phyloP scores from a whole-genome alignment of 2,797 vertebrate species.

The Muscicapa striata region DNA sequence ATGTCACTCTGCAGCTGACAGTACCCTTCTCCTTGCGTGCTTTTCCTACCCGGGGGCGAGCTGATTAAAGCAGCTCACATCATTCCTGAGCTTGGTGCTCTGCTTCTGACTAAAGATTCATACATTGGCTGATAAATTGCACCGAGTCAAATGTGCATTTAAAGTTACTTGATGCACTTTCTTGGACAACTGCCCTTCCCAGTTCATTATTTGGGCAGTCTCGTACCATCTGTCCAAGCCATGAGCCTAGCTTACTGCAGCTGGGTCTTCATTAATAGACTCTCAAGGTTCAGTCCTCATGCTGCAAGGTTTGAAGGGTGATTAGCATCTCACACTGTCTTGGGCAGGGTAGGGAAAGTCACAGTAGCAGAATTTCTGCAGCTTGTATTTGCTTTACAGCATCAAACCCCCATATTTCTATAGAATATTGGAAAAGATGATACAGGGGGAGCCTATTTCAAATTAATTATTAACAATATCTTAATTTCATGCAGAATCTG shows the following conservation, averaged over 20 bases:
- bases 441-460: not conserved
- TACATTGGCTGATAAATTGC: not conserved
- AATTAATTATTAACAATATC: not conserved
- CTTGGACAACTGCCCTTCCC: slow-evolving; percentile 36
- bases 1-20: not conserved
- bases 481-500: not conserved
- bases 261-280: slow-evolving; percentile 29
- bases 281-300: not conserved
- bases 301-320: not conserved
- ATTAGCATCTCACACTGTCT: not conserved
- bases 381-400: not conserved
- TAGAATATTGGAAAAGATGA: not conserved
- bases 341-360: not conserved
- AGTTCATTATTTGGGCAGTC: slow-evolving; percentile 29
- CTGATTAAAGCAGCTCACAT: not conserved
- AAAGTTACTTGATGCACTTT: slow-evolving; percentile 25
- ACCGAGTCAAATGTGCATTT: not conserved
- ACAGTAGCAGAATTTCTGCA: not conserved
- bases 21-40: not conserved
- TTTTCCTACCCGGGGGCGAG: not conserved
- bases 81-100: not conserved
- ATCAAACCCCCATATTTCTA: not conserved
- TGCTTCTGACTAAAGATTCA: not conserved
- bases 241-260: not conserved
- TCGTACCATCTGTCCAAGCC: slow-evolving; percentile 23